phyloP scores from a whole-genome alignment of 2,888 invertebrate species.

The Andrena minutula region DNA sequence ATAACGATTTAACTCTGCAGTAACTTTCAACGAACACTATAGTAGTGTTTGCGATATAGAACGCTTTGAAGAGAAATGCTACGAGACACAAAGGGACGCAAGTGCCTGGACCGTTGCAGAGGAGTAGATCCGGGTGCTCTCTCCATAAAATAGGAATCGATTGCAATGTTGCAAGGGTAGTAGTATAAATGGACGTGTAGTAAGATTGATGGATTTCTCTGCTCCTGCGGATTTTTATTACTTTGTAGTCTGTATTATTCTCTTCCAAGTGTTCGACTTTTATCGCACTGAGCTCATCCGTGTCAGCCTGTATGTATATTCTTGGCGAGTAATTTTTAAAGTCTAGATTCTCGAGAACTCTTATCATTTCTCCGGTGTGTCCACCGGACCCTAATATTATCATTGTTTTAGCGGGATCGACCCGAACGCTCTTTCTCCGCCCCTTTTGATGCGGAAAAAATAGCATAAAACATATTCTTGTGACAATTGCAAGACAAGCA shows the following conservation, averaged over 20 bases:
- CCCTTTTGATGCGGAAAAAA: conserved; percentile 55
- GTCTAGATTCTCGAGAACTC: conserved; percentile 89
- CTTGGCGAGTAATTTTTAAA: conserved; percentile 90
- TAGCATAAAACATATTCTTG: conserved; percentile 73
- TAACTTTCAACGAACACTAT: conserved; percentile 98
- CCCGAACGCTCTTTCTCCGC: conserved; percentile 13
- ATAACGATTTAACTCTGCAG: conserved; percentile 95
- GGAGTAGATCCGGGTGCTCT: conserved; percentile 91
- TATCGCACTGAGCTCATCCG: conserved; percentile 91
- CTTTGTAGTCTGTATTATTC: conserved; percentile 83
- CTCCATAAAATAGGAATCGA: conserved; percentile 90
- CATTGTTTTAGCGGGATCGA: conserved; percentile 84
- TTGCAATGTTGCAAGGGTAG: conserved; percentile 89
- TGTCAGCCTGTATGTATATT: conserved; percentile 91
- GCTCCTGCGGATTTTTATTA: conserved; percentile 91
- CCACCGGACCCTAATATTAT: conserved; percentile 93
- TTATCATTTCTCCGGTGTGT: conserved; percentile 97
- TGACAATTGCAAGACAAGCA: conserved; percentile 29
- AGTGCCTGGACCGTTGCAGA: conserved; percentile 98
- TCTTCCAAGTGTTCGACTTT: conserved; percentile 88
- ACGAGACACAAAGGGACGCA: conserved; percentile 96
- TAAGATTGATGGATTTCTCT: conserved; percentile 95
- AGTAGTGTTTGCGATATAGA: conserved; percentile 88
- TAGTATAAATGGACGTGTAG: conserved; percentile 91
- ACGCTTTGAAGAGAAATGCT: conserved; percentile 90